Conservation (phyloP, 2,797 vertebrate species). For the Gymnocypris eckloni region DNA sequence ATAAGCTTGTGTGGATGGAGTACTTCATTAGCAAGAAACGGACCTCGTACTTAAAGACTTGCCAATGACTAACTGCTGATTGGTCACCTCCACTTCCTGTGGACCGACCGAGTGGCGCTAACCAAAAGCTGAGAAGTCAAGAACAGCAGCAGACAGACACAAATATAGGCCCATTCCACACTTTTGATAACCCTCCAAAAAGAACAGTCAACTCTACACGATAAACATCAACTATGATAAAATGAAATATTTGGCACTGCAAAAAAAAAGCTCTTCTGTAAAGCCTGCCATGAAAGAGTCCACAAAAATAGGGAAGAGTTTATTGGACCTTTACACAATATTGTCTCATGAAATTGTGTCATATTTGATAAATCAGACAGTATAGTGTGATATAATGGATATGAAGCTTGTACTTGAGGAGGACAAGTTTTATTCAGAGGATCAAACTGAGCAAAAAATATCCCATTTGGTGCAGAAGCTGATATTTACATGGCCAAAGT, state of each 20-base stretch:
- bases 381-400: not conserved
- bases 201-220: not conserved
- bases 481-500: not conserved
- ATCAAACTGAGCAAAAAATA: not conserved
- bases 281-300: not conserved
- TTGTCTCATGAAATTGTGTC: not conserved
- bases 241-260: not conserved
- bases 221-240: not conserved
- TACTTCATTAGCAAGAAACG: slow-evolving; percentile 26
- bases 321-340: not conserved
- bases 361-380: not conserved
- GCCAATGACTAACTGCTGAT: slow-evolving; percentile 4
- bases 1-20: slow-evolving; percentile 76
- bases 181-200: not conserved
- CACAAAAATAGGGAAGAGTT: not conserved
- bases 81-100: not conserved
- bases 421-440: not conserved
- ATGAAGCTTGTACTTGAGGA: not conserved
- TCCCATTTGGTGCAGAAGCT: not conserved
- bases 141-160: not conserved
- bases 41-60: slow-evolving; percentile 37
- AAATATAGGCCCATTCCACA: not conserved
- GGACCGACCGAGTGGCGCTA: not conserved
- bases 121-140: not conserved
- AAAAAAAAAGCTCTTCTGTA: not conserved